These are phyloP conservation scores for Grantiella picta DNA, from an alignment of 2,113 vertebrate species.

Conservation along the genomic window DNA sequence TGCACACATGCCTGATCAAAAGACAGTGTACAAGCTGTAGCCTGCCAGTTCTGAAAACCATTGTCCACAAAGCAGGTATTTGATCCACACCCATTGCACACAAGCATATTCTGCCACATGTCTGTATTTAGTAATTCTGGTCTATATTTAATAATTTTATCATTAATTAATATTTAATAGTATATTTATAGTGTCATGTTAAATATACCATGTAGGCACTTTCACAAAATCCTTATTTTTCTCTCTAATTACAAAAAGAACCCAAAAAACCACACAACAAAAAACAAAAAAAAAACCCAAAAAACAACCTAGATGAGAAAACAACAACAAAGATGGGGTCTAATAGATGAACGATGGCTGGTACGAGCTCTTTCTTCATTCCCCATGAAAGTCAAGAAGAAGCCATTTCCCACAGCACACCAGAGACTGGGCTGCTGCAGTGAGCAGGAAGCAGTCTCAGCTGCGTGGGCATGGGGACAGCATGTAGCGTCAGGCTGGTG, in stretches of 20 bases:
- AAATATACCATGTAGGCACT: background rate
- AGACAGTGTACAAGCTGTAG: background rate
- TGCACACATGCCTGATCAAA: background rate
- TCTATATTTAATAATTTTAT: background rate
- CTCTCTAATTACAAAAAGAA: background rate
- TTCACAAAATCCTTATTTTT: background rate
- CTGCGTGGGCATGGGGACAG: rapidly evolving
- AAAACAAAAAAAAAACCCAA: background rate
- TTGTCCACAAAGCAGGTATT: background rate
- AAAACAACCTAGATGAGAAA: background rate
- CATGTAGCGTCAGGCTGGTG: rapidly evolving
- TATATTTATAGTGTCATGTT: background rate
- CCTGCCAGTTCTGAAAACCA: background rate
- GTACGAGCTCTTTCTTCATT: background rate
- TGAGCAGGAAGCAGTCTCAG: rapidly evolving
- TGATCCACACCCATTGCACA: background rate
- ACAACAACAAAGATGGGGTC: background rate
- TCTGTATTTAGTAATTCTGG: background rate
- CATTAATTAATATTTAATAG: background rate
- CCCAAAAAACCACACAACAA: no score
- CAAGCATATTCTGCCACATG: background rate
- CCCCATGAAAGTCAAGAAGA: background rate
- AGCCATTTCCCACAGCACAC: background rate
- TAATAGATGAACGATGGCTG: rapidly evolving
- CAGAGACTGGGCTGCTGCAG: background rate